Evolutionary conservation across 2,113 vertebrate species (phyloP).

Genomic region (Marmota flaviventris): DNA sequence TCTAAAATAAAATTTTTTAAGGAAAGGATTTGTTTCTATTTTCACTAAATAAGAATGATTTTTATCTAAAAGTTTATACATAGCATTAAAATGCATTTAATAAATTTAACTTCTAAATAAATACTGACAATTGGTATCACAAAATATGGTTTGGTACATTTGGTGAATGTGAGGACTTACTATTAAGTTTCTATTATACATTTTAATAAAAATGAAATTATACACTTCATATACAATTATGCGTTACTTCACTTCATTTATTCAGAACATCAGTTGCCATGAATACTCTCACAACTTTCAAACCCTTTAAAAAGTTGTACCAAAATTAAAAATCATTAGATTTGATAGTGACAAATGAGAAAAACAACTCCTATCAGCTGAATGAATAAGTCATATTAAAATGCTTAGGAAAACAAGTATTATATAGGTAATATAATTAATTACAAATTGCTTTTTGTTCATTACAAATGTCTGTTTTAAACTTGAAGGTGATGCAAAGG

Average conservation of each 20-base stretch:
- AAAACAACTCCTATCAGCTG: constrained; percentile 49
- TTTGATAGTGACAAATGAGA: constrained; percentile 45
- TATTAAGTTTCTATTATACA: constrained; percentile 55
- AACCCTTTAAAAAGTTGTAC: constrained; percentile 40
- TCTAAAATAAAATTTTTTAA: constrained; percentile 55
- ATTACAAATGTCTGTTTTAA: constrained; percentile 71
- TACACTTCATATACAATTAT: constrained; percentile 63
- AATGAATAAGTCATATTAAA: constrained; percentile 59
- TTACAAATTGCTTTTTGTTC: constrained; percentile 75
- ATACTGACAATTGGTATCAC: constrained; percentile 68
- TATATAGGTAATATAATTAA: constrained; percentile 72
- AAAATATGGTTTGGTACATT: constrained; percentile 53
- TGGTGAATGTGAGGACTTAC: constrained; percentile 43
- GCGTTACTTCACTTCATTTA: constrained; percentile 41
- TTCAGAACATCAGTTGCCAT: constrained; percentile 35
- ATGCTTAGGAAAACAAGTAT: constrained; percentile 74
- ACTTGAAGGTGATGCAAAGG: constrained; percentile 43
- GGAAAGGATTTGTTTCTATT: constrained; percentile 49
- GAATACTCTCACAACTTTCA: constrained; percentile 51
- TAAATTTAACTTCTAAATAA: constrained; percentile 68
- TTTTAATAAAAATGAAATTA: constrained; percentile 64
- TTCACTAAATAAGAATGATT: constrained; percentile 47
- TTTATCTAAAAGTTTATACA: constrained; percentile 38
- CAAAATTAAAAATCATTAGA: constrained; percentile 61
- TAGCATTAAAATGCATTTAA: constrained; percentile 55